Evolutionary conservation across 92 coral and sea anemone species (phyloP).

Genomic region (Blastomussa wellsi): DNA sequence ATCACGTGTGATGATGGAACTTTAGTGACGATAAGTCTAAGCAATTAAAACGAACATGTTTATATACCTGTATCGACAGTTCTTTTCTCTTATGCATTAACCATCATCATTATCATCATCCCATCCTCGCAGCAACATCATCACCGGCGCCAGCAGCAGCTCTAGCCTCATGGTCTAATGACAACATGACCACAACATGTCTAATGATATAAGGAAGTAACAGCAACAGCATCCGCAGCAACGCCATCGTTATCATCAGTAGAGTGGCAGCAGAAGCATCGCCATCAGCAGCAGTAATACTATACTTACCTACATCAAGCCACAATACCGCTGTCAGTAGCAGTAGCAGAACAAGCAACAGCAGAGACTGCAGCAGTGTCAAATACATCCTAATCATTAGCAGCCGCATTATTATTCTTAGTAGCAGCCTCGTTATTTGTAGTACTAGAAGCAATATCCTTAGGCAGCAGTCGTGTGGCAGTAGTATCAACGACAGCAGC

Average conservation of each 20-base stretch:
- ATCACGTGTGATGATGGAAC: constrained; percentile 36
- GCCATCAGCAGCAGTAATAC: neutral
- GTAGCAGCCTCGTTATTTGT: too few relatives aligned
- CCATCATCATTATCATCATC: neutral
- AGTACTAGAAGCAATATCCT: too few relatives aligned
- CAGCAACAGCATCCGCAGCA: too few relatives aligned
- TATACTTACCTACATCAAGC: neutral
- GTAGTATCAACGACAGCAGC: too few relatives aligned
- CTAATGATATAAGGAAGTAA: too few relatives aligned
- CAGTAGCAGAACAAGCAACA: neutral
- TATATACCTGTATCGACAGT: neutral
- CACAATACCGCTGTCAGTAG: neutral
- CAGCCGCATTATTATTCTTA: too few relatives aligned
- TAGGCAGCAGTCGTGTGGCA: too few relatives aligned
- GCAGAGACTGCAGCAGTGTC: too few relatives aligned
- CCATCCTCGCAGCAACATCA: neutral
- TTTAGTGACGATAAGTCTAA: constrained; percentile 28
- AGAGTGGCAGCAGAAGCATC: neutral
- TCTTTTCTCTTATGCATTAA: too few relatives aligned
- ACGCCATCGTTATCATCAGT: neutral
- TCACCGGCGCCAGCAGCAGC: neutral
- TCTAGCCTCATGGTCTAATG: too few relatives aligned
- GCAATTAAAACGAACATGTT: neutral
- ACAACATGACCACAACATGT: too few relatives aligned
- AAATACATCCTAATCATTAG: neutral